These are phyloP conservation scores for Phortica variegata DNA, from an alignment of 1,140 invertebrate genomes.

Conservation along the genomic window DNA sequence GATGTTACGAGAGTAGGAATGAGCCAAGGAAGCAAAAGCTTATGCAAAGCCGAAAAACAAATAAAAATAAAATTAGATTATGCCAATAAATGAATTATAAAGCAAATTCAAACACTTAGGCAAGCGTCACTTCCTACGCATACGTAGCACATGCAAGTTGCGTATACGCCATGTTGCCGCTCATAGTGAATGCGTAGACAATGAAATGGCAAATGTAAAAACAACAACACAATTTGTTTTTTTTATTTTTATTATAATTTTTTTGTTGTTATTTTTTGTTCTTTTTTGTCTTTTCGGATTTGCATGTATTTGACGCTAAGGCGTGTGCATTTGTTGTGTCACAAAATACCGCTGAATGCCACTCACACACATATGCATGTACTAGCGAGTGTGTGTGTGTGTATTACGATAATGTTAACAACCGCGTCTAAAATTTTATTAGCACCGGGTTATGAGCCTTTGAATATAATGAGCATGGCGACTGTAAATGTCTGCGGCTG, in stretches of 20 bases:
- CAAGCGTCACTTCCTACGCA: too few relatives aligned
- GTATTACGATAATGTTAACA: constrained; percentile 51
- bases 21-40: constrained; percentile 26
- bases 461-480: constrained; percentile 42
- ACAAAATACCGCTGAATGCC: constrained; percentile 41
- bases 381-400: constrained; percentile 12
- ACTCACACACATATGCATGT: constrained; percentile 17
- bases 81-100: constrained; percentile 53
- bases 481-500: constrained; percentile 10
- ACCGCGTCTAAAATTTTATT: constrained; percentile 52
- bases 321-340: constrained; percentile 12
- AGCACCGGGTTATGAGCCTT: constrained; percentile 44
- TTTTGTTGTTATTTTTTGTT: too few relatives aligned
- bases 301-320: neutral
- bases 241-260: too few relatives aligned
- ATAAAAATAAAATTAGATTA: constrained; percentile 53
- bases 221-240: too few relatives aligned
- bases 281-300: too few relatives aligned
- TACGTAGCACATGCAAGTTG: constrained; percentile 4
- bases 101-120: constrained; percentile 25
- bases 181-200: constrained; percentile 17
- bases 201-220: constrained; percentile 11
- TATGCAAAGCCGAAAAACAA: constrained; percentile 43
- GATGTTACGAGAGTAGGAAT: neutral
- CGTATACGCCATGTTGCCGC: constrained; percentile 47